Base-by-base conservation (phyloP, 2,888 invertebrate genomes). In the Luperina nickerlii region DNA sequence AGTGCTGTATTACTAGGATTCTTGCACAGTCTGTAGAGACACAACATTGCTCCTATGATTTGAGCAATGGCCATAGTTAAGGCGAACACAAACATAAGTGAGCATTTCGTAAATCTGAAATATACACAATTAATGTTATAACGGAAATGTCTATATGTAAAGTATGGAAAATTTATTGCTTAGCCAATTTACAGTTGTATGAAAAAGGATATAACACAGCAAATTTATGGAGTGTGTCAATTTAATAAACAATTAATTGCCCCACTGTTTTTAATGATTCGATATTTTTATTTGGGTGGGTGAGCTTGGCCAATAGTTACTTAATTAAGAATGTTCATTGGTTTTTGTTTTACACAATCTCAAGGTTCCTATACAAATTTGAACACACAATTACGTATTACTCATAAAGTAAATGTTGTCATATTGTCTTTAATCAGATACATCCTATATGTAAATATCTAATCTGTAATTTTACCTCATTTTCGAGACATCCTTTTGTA, bases 41-140 rank as follows among this genome's bases (percentile, higher is more conserved):
- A 89, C 1, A 93, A 67, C 6, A 80, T 13, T 2, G 90, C 68
- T 5, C 82, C 86, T 4, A 87, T 42, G 0, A 82, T 67, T 78
- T 94, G 93, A 24, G 77, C 74, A 0, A 86, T n/a, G 0, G 89
- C 91, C 27, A 93, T 81, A 0, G 87, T 9, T 0, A 89, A 2
- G 32, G 93, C 85, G 79, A 91, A 90, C 5, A 91, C 1, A 74
- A 91, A 92, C 75, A 88, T 89, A 83, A 91, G 90, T 0, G 92
- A 93, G 18, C 79, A 80, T 11, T 87, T 67, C 18, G 83, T 87
- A 76, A 93, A 94, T 80, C 95, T 95, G 91, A 67, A 85, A 81
- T 0, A 75, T 7, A 38, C 13, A 65, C 0, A 42, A 51, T 45
- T 11, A n/a, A 27, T 60, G 18, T 48, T 48, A 27, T 42, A 42